Percentiles rank a stretch among this genome's conserved stretches.
phyloP scores from a whole-genome alignment of 2,888 invertebrate species.

The Hipparchia semele region DNA sequence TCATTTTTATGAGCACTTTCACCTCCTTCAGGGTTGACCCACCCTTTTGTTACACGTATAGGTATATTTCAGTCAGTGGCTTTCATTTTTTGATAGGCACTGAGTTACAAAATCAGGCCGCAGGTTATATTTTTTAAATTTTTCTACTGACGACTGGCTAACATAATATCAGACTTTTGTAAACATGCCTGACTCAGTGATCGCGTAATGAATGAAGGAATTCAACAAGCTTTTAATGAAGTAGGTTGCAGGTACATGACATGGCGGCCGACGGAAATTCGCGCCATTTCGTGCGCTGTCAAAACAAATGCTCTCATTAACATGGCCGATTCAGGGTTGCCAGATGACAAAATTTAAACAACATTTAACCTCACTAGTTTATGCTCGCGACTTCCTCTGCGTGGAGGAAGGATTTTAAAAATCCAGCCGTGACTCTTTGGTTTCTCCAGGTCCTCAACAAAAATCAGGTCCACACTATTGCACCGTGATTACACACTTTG shows the following conservation, averaged over 20 bases:
- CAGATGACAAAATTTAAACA: constrained; percentile 14
- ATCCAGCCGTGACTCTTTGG: too few relatives aligned
- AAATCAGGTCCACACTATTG: too few relatives aligned
- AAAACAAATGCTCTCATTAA: constrained; percentile 56
- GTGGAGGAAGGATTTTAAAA: not conserved
- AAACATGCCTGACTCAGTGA: constrained; percentile 44
- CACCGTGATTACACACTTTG: too few relatives aligned
- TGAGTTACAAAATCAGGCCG: too few relatives aligned
- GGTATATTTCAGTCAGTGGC: too few relatives aligned
- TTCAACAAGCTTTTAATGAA: constrained; percentile 48
- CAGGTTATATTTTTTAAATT: too few relatives aligned
- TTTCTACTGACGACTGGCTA: not conserved
- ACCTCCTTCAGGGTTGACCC: too few relatives aligned
- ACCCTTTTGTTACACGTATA: too few relatives aligned
- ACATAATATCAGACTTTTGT: constrained; percentile 16
- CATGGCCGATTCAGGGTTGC: constrained; percentile 43
- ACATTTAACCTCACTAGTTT: not conserved
- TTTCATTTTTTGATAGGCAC: too few relatives aligned
- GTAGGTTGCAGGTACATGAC: constrained; percentile 44
- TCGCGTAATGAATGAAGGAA: constrained; percentile 37
- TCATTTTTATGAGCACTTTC: too few relatives aligned
- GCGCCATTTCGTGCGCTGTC: constrained; percentile 51
- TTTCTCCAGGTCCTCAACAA: too few relatives aligned
- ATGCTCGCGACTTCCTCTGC: too few relatives aligned
- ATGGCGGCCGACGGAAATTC: constrained; percentile 42